Base-by-base conservation (phyloP, 2,797 vertebrate species). In the Melanotaenia trifasciata region DNA sequence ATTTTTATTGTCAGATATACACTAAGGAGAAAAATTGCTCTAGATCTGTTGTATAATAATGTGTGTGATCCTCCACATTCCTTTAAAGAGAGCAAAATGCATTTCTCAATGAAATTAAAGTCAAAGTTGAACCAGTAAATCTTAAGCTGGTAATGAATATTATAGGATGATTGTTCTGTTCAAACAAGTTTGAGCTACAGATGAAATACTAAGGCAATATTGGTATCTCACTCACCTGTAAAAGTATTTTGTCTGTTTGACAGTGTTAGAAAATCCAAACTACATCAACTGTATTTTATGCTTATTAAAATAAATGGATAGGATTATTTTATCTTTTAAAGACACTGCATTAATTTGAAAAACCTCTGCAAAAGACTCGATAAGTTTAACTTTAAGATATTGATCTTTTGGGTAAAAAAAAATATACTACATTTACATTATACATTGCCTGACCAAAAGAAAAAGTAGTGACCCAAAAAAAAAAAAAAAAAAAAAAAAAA, bases 181-280 rank as follows among this genome's bases (percentile, higher is more conserved):
- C 30, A 67, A 77, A 62, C 54, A 2, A 61, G 7, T 38, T 45
- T 68, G 11, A 4, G 26, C 43, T 61, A 50, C 20, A 58, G 40
- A 67, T 58, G 28, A 33, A 54, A 58, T 13, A 58, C 26, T 16
- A 62, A 61, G 40, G 40, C 16, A 16, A 43, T 5, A 43, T 16
- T 16, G 16, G 10, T 43, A 43, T 16, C 14, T 16, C 26, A 26
- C 0, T 26, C 40, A 61, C 30, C 10, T 22, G 54, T 58, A 26
- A 65, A 53, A 26, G 66, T 50, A 53, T 71, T 67, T 57, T 13
- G 30, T 64, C 30, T 60, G 47, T 65, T 60, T 14, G 26, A n/a
- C 58, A 54, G 18, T 70, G 43, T 75, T 64, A 63, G 11, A 80
- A 63, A 47, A 38, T 62, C 38, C 12, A 60, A 40, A 57, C 58